Evolutionary conservation across 2,888 invertebrate genomes (phyloP), one percentile per base, ranked within the genome.

Genomic region (Callinectes sapidus): DNA sequence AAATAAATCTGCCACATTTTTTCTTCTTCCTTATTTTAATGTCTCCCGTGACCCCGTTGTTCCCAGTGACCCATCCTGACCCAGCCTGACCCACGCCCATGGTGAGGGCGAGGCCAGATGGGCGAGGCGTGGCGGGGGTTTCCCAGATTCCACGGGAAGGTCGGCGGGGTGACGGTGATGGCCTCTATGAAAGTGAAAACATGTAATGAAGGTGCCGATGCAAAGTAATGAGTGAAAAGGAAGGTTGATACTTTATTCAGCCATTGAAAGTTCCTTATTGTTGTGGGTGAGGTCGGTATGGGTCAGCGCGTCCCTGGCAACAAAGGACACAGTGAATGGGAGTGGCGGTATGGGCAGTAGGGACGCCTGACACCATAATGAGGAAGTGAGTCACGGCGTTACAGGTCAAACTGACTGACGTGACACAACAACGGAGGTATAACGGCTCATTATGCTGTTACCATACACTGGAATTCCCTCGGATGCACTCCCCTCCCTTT

Each of bases 381-480:
- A 81, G 81, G 81, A 81, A 81, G 81, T 81, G 32, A 81, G 81
- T 81, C 81, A 77, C 77, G 81, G 81, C 81, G 32, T 71, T 71
- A 28, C 71, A 28, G 32, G 81, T 81, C 32, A 32, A 32, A 35
- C 32, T 81, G 35, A 35, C 32, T 81, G 35, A 81, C 81, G 81
- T 32, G 81, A 32, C 14, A 35, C 81, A 81, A 81, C 81, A 10
- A 32, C 3, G 81, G 8, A 14, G 35, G 1, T 35, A 81, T 35
- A n/a, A 32, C 81, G 81, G 81, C 32, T 35, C 81, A 81, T 81
- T 81, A 81, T 81, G 2, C 32, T 81, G 32, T 81, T 81, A 32
- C 81, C 81, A 81, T 81, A 81, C 81, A 81, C 32, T 81, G 81
- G 81, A 81, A 81, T 81, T 81, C 81, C 81, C 81, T 81, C 32